Percentiles rank a stretch among this genome's conserved stretches.
phyloP scores from a whole-genome alignment of 64 coral and sea anemone genomes.

The Cladopsammia gracilis region DNA sequence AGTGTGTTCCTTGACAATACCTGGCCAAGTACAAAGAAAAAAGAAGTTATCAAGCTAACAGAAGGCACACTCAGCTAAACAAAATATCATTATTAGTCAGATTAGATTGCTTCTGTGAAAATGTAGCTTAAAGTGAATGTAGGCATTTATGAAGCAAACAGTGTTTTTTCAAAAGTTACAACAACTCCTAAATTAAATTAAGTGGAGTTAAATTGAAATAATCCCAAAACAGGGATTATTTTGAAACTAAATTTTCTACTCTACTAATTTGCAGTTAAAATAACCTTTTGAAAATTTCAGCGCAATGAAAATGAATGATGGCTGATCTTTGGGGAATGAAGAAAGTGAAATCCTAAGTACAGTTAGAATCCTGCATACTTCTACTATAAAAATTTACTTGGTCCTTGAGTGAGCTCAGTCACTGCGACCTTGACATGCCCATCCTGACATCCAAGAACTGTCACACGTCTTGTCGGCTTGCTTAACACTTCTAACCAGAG shows the following conservation, averaged over 20 bases:
- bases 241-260: too few species aligned
- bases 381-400: conserved; percentile 38
- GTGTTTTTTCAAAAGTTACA: too few species aligned
- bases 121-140: too few species aligned
- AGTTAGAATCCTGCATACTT: neutral
- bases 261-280: too few species aligned
- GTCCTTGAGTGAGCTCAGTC: conserved; percentile 14
- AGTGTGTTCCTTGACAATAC: conserved; percentile 25
- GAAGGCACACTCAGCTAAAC: too few species aligned
- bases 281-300: too few species aligned
- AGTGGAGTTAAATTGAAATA: too few species aligned
- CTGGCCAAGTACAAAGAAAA: conserved; percentile 13
- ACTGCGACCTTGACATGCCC: conserved; percentile 63
- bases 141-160: too few species aligned
- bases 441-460: conserved; percentile 72
- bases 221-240: too few species aligned
- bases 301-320: neutral
- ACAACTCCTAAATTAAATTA: too few species aligned
- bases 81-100: too few species aligned
- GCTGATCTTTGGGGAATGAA: neutral
- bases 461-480: conserved; percentile 9
- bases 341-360: neutral
- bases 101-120: too few species aligned
- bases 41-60: neutral
- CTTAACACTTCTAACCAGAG: conserved; percentile 73